A percentile compares a stretch with the other conserved stretches of the same genome.
These are phyloP conservation scores for Ophion ventricosus DNA, from an alignment of 2,888 invertebrate species.

Conservation along the genomic window DNA sequence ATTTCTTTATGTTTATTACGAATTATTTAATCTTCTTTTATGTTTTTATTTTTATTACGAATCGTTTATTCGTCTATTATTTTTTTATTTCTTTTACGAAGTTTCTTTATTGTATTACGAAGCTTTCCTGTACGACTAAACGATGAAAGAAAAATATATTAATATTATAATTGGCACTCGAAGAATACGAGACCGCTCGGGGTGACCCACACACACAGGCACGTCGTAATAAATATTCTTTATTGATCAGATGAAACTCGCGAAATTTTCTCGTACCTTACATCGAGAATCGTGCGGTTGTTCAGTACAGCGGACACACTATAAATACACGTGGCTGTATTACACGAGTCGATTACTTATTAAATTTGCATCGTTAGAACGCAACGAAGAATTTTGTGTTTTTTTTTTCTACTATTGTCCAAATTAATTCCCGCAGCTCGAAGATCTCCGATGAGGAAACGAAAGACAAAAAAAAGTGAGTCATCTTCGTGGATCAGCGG, in stretches of 20 bases:
- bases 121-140: not conserved
- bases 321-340: not conserved
- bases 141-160: not conserved
- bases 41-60: not conserved
- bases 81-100: too few species aligned
- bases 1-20: not conserved
- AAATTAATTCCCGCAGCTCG: not conserved
- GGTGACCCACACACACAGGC: not conserved
- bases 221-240: not conserved
- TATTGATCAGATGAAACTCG: constrained; percentile 5
- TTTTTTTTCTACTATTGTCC: not conserved
- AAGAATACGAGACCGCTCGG: not conserved
- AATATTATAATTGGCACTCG: not conserved
- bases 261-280: constrained; percentile 12
- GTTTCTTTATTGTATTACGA: too few species aligned
- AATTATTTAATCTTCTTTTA: not conserved
- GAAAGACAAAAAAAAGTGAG: not conserved
- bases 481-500: not conserved
- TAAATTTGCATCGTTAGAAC: not conserved
- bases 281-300: not conserved
- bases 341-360: not conserved
- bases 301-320: not conserved
- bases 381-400: not conserved
- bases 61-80: not conserved
- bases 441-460: not conserved